Conservation (phyloP, 2,113 vertebrate genomes). For the Sula dactylatra region DNA sequence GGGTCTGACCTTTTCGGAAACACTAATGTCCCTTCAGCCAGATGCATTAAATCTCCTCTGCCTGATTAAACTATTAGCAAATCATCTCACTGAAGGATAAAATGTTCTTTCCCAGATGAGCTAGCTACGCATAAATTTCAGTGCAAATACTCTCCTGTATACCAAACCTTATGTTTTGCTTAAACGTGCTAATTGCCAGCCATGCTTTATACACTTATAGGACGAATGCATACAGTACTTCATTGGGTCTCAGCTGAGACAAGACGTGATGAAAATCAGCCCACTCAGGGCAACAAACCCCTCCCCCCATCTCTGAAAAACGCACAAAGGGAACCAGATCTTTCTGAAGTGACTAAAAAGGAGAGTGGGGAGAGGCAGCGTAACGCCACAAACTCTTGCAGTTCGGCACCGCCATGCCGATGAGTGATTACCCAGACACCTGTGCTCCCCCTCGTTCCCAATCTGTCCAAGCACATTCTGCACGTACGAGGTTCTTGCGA, state of each 20-base stretch:
- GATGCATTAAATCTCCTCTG: constrained; percentile 16
- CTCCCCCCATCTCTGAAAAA: not conserved
- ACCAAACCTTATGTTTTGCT: not conserved
- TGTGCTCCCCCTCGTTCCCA: not conserved
- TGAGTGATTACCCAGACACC: not conserved
- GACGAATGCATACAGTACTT: not conserved
- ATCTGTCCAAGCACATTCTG: constrained; percentile 24
- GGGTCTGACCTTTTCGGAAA: not conserved
- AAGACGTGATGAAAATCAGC: not conserved
- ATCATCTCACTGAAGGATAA: constrained; percentile 5
- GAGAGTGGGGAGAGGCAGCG: not conserved
- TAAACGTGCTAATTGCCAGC: not conserved
- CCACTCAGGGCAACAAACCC: not conserved
- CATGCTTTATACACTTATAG: not conserved
- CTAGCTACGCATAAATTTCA: not conserved
- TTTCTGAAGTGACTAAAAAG: not conserved
- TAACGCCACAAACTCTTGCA: not conserved
- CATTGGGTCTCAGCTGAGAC: not conserved
- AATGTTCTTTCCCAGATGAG: constrained; percentile 8
- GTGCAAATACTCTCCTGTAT: not conserved
- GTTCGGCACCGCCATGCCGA: not conserved
- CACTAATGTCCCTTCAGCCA: not conserved
- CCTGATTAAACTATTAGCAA: constrained; percentile 52
- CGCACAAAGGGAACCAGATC: rapidly evolving
- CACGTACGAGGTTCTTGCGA: constrained; percentile 16